phyloP scores from a whole-genome alignment of 2,113 vertebrate species.

The Alligator sinensis region DNA sequence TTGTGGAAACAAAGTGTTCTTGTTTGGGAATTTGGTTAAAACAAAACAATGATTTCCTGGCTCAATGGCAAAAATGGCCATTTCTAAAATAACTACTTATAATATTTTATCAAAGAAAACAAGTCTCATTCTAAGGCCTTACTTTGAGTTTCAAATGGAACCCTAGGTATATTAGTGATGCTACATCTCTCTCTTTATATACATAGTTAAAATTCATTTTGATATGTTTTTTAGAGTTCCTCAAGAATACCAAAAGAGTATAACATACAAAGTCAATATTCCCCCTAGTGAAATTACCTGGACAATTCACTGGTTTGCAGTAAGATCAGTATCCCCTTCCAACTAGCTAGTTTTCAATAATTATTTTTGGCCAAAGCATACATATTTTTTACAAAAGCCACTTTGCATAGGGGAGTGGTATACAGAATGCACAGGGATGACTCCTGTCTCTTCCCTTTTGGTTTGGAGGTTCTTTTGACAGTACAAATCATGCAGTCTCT shows the following conservation, averaged over 20 bases:
- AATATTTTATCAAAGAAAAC: background rate
- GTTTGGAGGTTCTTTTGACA: background rate
- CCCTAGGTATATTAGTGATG: background rate
- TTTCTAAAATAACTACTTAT: background rate
- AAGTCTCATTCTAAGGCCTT: background rate
- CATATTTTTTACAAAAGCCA: background rate
- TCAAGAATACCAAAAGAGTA: background rate
- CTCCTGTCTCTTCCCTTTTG: background rate
- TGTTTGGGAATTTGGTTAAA: background rate
- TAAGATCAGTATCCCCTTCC: background rate
- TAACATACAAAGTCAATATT: background rate
- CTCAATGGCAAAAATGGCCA: background rate
- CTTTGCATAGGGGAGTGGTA: background rate
- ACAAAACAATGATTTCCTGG: background rate
- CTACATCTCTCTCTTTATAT: too few species aligned
- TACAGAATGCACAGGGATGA: background rate
- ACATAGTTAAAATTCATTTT: background rate
- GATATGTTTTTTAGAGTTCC: background rate
- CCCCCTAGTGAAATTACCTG: background rate
- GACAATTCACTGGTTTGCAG: background rate
- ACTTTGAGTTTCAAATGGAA: slow-evolving; percentile 12
- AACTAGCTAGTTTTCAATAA: background rate
- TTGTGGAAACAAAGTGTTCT: background rate
- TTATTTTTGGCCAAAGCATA: background rate
- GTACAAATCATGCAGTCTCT: background rate